Evolutionary conservation across 2,797 vertebrate genomes (phyloP).

Genomic region (Eremophila alpestris): DNA sequence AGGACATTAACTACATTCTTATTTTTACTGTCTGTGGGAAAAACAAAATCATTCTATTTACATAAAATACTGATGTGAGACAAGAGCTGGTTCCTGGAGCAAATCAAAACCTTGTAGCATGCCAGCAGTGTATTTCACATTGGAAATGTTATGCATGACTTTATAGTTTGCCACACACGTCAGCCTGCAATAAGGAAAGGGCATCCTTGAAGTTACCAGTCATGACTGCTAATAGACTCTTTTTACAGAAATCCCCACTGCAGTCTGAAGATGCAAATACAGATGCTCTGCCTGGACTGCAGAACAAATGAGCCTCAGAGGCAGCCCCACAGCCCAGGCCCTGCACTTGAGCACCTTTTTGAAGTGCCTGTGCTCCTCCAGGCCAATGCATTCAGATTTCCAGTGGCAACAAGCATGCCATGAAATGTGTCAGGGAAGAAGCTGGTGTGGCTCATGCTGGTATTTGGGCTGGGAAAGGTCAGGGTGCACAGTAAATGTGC

Average conservation of each 20-base stretch:
- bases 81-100: not conserved
- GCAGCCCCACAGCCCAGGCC: not conserved
- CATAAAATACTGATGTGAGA: constrained; percentile 1
- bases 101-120: not conserved
- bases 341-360: not conserved
- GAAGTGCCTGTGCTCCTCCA: not conserved
- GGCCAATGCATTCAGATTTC: not conserved
- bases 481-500: not conserved
- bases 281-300: not conserved
- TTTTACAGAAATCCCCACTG: not conserved
- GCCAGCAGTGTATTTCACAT: not conserved
- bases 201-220: not conserved
- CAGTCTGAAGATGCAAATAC: not conserved
- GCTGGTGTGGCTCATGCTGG: not conserved
- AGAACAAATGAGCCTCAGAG: not conserved
- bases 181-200: not conserved
- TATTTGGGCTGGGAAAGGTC: not conserved
- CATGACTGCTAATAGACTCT: not conserved
- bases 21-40: not conserved
- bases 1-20: not conserved
- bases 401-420: not conserved
- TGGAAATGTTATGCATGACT: not conserved
- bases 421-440: not conserved
- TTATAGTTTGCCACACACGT: not conserved
- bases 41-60: constrained; percentile 13